phyloP scores from a whole-genome alignment of 92 coral and sea anemone genomes.

The Hydrozoanthus gracilis region DNA sequence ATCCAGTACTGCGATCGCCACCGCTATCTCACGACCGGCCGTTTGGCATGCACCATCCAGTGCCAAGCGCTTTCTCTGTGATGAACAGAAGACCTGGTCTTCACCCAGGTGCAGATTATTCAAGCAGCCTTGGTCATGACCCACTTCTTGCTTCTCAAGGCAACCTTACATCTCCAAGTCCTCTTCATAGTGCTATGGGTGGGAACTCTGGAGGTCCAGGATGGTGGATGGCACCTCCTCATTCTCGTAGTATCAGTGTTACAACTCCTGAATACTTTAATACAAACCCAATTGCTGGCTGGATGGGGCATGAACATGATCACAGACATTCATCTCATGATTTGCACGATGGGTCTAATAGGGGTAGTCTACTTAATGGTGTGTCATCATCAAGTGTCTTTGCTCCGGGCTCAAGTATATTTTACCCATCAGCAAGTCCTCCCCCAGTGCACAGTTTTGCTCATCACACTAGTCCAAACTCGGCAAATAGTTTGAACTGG shows the following conservation, averaged over 20 bases:
- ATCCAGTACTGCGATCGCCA: constrained; percentile 93
- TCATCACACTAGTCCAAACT: constrained; percentile 73
- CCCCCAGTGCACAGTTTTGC: constrained; percentile 79
- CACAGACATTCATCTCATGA: constrained; percentile 72
- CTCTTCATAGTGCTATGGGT: constrained; percentile 81
- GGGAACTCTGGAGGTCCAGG: constrained; percentile 82
- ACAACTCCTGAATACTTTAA: constrained; percentile 78
- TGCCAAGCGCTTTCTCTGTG: constrained; percentile 93
- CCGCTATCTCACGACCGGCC: constrained; percentile 96
- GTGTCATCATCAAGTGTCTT: constrained; percentile 70
- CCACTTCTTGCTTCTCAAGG: constrained; percentile 84
- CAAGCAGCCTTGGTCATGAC: constrained; percentile 73
- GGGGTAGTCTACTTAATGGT: constrained; percentile 70
- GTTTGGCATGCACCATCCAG: constrained; percentile 79
- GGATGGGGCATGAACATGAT: constrained; percentile 97
- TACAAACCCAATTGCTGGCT: constrained; percentile 77
- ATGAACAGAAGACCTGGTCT: constrained; percentile 94
- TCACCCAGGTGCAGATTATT: constrained; percentile 71
- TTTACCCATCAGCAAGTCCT: constrained; percentile 84
- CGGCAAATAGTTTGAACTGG: constrained; percentile 66
- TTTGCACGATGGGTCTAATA: constrained; percentile 72
- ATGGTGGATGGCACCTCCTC: constrained; percentile 97
- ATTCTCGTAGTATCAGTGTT: constrained; percentile 73
- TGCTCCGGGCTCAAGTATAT: constrained; percentile 87
- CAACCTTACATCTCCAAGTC: constrained; percentile 80